These are phyloP conservation scores for Antedon mediterranea DNA, from an alignment of 53 echinoderm and acorn worm species.

Conservation along the genomic window DNA sequence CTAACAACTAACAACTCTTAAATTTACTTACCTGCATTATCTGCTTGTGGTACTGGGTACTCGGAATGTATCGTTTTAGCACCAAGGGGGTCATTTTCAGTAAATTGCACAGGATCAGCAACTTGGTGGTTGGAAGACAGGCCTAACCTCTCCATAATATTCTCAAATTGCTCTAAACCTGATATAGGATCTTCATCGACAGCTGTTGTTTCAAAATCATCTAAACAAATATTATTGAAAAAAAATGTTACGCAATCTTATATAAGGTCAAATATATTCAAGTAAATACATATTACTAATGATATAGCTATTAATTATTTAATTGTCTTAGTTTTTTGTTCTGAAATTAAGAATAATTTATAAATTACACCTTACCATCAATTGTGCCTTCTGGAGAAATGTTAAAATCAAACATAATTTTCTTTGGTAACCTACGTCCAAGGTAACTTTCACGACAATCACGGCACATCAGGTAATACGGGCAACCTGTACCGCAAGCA, in stretches of 20 bases:
- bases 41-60: background rate
- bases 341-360: background rate
- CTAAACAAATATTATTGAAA: too few relatives aligned
- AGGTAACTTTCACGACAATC: slow-evolving; percentile 71
- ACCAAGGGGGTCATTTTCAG: slow-evolving; percentile 70
- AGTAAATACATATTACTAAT: too few relatives aligned
- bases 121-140: slow-evolving; percentile 54
- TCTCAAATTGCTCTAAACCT: slow-evolving; percentile 68
- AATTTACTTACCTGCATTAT: background rate
- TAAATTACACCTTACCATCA: slow-evolving; percentile 67
- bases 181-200: slow-evolving; percentile 37
- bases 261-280: too few relatives aligned
- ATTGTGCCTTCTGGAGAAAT: slow-evolving; percentile 31
- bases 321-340: too few relatives aligned
- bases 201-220: slow-evolving; percentile 30
- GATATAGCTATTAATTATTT: too few relatives aligned
- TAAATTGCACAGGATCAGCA: slow-evolving; percentile 69
- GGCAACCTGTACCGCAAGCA: slow-evolving; percentile 85
- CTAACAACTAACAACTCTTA: too few relatives aligned
- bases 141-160: slow-evolving; percentile 85
- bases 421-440: slow-evolving; percentile 15
- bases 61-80: slow-evolving; percentile 20
- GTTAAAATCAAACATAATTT: slow-evolving; percentile 47
- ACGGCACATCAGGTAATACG: slow-evolving; percentile 80
- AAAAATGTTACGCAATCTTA: too few relatives aligned